Conservation (phyloP, 2,113 vertebrate species). For the Myiozetetes cayanensis region DNA sequence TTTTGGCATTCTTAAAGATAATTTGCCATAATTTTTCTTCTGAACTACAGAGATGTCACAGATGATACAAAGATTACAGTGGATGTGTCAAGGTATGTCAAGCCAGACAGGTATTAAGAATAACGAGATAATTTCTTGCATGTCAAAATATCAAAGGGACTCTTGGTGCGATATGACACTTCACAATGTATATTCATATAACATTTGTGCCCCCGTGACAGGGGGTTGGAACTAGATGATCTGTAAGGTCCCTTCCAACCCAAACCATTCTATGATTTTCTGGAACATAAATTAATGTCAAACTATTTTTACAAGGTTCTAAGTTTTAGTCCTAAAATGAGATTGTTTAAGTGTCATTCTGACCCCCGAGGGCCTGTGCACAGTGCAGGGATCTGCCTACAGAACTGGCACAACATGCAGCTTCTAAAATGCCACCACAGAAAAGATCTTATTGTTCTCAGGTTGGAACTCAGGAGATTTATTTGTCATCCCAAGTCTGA, state of each 20-base stretch:
- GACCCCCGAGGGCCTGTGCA: background rate
- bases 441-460: background rate
- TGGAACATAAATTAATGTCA: background rate
- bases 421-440: background rate
- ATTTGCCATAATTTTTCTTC: background rate
- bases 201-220: background rate
- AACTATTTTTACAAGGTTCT: background rate
- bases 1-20: background rate
- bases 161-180: background rate
- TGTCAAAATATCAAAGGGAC: background rate
- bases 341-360: background rate
- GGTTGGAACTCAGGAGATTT: background rate
- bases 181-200: background rate
- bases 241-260: background rate
- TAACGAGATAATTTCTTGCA: background rate
- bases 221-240: background rate
- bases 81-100: background rate
- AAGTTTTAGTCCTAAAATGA: background rate
- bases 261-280: background rate
- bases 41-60: background rate
- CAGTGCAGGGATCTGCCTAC: background rate
- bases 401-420: background rate
- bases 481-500: background rate
- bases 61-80: background rate
- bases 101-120: background rate